A percentile compares a stretch with the other conserved stretches of the same genome.
These are phyloP conservation scores for Metaphire vulgaris DNA, from an alignment of 1,140 invertebrate species.

Conservation along the genomic window DNA sequence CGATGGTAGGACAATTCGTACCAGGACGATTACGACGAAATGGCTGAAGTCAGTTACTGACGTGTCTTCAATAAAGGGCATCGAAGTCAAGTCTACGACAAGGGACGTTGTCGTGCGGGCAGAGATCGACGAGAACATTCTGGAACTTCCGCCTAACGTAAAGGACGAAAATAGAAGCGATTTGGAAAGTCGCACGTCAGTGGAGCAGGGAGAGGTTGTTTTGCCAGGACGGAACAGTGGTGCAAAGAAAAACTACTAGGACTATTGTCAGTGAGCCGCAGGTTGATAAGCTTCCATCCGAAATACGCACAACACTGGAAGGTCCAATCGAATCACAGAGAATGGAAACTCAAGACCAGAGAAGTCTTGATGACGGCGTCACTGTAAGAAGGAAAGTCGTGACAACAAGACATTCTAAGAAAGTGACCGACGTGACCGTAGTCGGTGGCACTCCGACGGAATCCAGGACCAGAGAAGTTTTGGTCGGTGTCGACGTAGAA, in stretches of 20 bases:
- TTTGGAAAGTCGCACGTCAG: neutral
- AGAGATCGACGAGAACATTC: conserved; percentile 19
- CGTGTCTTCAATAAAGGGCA: neutral
- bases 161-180: neutral
- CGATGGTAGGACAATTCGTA: neutral
- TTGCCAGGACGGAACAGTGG: neutral
- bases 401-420: neutral
- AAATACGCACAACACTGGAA: neutral
- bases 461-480: neutral
- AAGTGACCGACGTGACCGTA: neutral
- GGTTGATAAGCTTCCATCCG: neutral
- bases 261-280: neutral
- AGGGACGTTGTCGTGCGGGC: conserved; percentile 2
- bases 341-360: neutral
- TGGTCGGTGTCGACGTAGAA: conserved; percentile 6
- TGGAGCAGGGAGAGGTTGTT: neutral
- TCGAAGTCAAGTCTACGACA: neutral
- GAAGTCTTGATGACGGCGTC: neutral
- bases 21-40: neutral
- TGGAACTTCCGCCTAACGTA: conserved; percentile 9
- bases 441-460: conserved; percentile 7
- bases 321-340: neutral
- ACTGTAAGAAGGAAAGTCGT: neutral
- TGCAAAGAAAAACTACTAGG: neutral
- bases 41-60: conserved; percentile 1